Conservation (phyloP, 2,113 vertebrate species). For the Sylvietta virens region DNA sequence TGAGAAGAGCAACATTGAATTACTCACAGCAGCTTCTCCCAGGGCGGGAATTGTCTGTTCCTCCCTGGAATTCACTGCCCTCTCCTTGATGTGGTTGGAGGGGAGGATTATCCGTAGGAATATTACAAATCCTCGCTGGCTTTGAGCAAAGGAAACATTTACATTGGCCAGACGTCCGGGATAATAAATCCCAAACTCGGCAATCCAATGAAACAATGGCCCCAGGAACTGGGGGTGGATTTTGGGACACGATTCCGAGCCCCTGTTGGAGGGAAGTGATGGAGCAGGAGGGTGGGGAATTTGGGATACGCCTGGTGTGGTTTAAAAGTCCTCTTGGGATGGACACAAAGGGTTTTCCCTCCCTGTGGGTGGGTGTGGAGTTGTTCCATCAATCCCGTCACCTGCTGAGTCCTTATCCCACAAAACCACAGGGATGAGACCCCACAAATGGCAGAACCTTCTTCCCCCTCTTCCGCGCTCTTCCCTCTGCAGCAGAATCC, state of each 20-base stretch:
- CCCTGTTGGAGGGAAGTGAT: not conserved
- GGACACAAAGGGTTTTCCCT: not conserved
- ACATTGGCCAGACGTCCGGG: not conserved
- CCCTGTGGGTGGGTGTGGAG: not conserved
- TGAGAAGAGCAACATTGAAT: not conserved
- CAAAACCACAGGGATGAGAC: not conserved
- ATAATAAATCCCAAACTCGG: constrained; percentile 51
- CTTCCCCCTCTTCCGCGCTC: accelerated
- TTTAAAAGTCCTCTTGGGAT: not conserved
- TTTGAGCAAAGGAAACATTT: constrained; percentile 57
- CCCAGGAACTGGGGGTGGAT: not conserved
- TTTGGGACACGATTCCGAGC: not conserved
- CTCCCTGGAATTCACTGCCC: not conserved
- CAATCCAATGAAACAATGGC: not conserved
- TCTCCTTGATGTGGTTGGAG: constrained; percentile 30
- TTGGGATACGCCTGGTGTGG: not conserved
- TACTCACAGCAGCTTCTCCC: not conserved
- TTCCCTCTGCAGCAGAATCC: not conserved
- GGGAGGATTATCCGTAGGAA: not conserved
- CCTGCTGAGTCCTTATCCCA: not conserved
- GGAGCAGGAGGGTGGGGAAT: not conserved
- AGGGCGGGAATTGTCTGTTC: not conserved
- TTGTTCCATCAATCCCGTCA: not conserved
- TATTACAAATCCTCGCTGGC: constrained; percentile 29
- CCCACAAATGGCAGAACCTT: accelerated